phyloP scores from a whole-genome alignment of 2,888 invertebrate genomes.

The Acronicta alni region DNA sequence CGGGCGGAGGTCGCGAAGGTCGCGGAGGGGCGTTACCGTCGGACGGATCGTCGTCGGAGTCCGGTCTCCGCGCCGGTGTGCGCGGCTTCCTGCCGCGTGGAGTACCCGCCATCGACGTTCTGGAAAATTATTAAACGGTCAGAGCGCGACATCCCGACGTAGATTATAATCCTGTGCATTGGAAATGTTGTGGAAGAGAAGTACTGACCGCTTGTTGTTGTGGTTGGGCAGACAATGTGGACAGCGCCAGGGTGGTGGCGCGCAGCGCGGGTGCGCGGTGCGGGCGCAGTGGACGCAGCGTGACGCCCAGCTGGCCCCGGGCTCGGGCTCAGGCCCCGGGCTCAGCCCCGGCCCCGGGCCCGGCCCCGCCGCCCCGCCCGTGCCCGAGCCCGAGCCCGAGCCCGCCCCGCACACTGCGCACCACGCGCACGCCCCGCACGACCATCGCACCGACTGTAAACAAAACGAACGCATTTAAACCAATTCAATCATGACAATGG shows the following conservation, averaged over 20 bases:
- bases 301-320: constrained; percentile 47
- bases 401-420: constrained; percentile 77
- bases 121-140: constrained; percentile 22
- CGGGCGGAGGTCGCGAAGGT: constrained; percentile 86
- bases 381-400: constrained; percentile 61
- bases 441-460: constrained; percentile 77
- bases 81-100: constrained; percentile 71
- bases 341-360: constrained; percentile 75
- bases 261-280: constrained; percentile 46
- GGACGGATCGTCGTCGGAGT: constrained; percentile 84
- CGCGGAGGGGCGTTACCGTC: constrained; percentile 83
- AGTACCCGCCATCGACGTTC: constrained; percentile 52
- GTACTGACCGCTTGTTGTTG: constrained; percentile 33
- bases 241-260: constrained; percentile 53
- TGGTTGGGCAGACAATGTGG: constrained; percentile 6
- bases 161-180: neutral
- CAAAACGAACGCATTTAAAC: neutral
- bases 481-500: neutral
- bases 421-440: constrained; percentile 79
- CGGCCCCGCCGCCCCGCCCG: constrained; percentile 71
- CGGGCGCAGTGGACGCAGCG: constrained; percentile 66
- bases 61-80: constrained; percentile 67
- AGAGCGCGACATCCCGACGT: neutral
- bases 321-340: constrained; percentile 49
- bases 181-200: neutral